phyloP scores from a whole-genome alignment of 2,113 vertebrate species.

The Perca schrenkii region DNA sequence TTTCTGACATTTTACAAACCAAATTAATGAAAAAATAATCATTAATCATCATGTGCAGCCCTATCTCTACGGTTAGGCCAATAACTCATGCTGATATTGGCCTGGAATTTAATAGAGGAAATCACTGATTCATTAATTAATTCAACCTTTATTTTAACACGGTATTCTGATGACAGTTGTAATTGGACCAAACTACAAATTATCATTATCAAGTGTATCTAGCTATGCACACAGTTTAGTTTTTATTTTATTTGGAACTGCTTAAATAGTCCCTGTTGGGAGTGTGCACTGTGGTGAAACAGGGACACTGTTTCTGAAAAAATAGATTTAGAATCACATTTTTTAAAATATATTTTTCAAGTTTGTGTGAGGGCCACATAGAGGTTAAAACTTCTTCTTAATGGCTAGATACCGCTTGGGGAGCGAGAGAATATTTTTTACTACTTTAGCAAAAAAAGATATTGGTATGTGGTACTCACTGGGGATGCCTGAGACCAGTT shows the following conservation, averaged over 20 bases:
- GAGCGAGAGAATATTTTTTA: not conserved
- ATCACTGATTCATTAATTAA: not conserved
- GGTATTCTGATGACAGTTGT: not conserved
- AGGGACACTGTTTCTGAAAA: not conserved
- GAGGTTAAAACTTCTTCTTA: not conserved
- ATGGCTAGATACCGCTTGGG: not conserved
- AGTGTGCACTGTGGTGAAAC: not conserved
- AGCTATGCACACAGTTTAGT: not conserved
- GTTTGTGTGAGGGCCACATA: not conserved
- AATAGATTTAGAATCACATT: not conserved
- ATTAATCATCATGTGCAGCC: not conserved
- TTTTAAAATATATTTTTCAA: not conserved
- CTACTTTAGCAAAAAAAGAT: not conserved
- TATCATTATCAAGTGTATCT: not conserved
- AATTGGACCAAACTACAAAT: not conserved
- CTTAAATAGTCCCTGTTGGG: not conserved
- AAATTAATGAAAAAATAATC: not conserved
- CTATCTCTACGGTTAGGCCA: too few species aligned
- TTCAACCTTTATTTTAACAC: not conserved
- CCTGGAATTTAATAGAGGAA: not conserved
- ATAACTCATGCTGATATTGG: not conserved
- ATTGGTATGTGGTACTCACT: constrained; percentile 84
- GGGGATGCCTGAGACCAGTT: constrained; percentile 98
- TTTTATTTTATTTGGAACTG: not conserved
- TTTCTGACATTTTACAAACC: not conserved